Evolutionary conservation across 2,113 vertebrate species (phyloP).

Genomic region (Anhinga rufa): DNA sequence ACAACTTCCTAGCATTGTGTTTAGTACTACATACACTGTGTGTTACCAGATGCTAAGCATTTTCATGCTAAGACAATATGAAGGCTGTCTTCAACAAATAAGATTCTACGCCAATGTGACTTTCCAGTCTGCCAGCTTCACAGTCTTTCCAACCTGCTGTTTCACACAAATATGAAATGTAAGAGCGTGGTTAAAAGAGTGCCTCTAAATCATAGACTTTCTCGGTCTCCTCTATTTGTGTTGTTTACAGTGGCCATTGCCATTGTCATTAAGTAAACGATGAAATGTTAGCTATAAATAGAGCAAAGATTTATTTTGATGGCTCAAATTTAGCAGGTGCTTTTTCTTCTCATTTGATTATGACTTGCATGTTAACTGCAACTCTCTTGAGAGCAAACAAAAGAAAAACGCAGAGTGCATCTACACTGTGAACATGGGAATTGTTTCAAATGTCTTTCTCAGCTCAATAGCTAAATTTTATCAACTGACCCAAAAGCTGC

Average conservation of each 20-base stretch:
- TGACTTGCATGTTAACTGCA: background rate
- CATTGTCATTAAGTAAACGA: background rate
- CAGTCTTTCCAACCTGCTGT: background rate
- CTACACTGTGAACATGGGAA: background rate
- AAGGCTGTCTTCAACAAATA: background rate
- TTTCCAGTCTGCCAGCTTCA: background rate
- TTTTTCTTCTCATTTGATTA: background rate
- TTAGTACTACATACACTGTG: background rate
- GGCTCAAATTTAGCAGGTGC: background rate
- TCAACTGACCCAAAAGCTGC: background rate
- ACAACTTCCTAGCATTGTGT: background rate
- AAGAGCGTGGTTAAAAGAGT: background rate
- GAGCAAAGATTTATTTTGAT: background rate
- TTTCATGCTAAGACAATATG: background rate
- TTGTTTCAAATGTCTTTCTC: background rate
- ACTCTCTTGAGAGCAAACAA: background rate
- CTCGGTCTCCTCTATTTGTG: background rate
- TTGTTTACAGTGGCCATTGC: background rate
- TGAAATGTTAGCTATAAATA: background rate
- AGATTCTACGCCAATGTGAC: rapidly evolving
- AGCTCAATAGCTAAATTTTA: background rate
- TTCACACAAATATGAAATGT: background rate
- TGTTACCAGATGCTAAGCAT: background rate
- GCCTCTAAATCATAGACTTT: background rate
- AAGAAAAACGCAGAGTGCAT: background rate